Evolutionary conservation across 2,888 invertebrate genomes (phyloP), one percentile per base, ranked within the genome.

Genomic region (Cyclophora punctaria): DNA sequence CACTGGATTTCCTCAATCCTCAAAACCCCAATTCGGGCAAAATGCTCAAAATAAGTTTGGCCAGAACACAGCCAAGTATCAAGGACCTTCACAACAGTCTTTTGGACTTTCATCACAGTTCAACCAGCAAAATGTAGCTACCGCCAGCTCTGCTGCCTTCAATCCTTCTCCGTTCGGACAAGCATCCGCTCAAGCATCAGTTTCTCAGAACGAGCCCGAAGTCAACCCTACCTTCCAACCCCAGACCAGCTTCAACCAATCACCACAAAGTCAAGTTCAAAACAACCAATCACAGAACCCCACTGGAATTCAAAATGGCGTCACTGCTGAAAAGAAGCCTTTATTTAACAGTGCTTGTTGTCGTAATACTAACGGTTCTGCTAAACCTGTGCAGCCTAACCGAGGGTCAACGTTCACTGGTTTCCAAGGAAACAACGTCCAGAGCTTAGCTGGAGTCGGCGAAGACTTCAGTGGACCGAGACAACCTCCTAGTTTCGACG

Each of bases 401-500:
- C 46, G 49, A 53, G 37, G 37, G 5, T 37, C 37, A 5, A 46
- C 48, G 47, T 52, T 55, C 20, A 45, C 53, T 34, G 52, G 58
- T 35, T 66, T 63, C 48, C 52, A 60, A 20, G 64, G 69, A 33
- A 52, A 53, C 3, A 56, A 52, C 45, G 50, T 62, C 40, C 63
- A 66, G 47, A 62, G 45, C 42, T 64, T 74, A 34, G 63, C 64
- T 35, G 80, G 75, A 2, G 80, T 69, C 52, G 73, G 75, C 2
- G 84, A 85, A 56, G 49, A 66, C n/a, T 87, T 87, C 33, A 76
- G 74, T 41, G 81, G 75, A 20, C 69, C 78, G 0, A 64, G 80
- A 55, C 67, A 75, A 48, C 80, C 83, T 5, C 81, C 85, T 0
- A 81, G 69, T 49, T 88, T 80, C 48, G 80, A 84, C 52, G 66